Evolutionary conservation across 2,888 invertebrate genomes (phyloP), one percentile per base, ranked within the genome.

Genomic region (Cosmia pyralina): DNA sequence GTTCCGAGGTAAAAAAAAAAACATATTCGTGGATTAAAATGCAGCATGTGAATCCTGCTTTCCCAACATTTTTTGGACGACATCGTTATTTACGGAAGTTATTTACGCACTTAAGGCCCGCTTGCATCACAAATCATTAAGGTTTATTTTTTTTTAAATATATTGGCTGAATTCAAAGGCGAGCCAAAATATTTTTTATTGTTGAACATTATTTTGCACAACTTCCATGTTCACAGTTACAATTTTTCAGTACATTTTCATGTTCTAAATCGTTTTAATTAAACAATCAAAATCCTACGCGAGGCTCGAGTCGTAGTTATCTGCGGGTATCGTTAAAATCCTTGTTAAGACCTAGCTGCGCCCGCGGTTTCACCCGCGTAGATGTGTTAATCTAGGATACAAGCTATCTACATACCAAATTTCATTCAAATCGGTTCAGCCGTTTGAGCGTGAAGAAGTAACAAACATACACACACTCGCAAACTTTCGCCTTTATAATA

Each of bases 1-100:
- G 13, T 15, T 57, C 44, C 15, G 1, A 7, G 28, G n/a, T 66
- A 46, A 52, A 75, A 66, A 75, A 66, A 59, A 65, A 58, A 73
- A 50, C 11, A 44, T 34, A 4, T n/a, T 13, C 17, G 52, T 28
- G 50, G 63, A 44, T 73, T 60, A 65, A 73, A 66, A 48, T 46
- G n/a, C n/a, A 19, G 38, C 15, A n/a, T 19, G 41, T 58, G 62
- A 46, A 19, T 41, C 8, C 41, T 62, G 60, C 17, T 58, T 46
- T 55, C 52, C 7, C 7, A 13, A 41, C 1, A 2, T 4, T 19
- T 58, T 79, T 53, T 50, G 1, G 8, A 46, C 15, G 2, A 22
- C 13, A 28, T 52, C 55, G 41, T 50, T 78, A 50, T 78, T 59
- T n/a, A n/a, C 10, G 46, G 13, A 46, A 55, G 13, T 11, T 1